These are phyloP conservation scores for Pimephales promelas DNA, from an alignment of 2,113 vertebrate genomes.

Conservation along the genomic window DNA sequence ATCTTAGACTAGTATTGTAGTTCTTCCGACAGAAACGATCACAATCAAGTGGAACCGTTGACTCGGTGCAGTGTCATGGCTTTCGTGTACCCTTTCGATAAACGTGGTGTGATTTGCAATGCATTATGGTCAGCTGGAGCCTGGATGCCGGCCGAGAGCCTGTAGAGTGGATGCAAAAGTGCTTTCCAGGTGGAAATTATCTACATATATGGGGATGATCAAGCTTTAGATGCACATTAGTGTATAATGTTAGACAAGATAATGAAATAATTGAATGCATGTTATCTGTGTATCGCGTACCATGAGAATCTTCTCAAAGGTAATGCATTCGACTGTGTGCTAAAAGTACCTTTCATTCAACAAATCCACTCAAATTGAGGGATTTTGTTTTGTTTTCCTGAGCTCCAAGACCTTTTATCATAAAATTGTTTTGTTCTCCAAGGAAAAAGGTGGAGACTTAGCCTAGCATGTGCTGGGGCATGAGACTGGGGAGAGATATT, in stretches of 20 bases:
- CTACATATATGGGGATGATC: not conserved
- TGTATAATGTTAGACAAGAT: not conserved
- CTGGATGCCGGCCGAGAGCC: not conserved
- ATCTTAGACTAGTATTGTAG: not conserved
- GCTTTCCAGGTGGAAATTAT: not conserved
- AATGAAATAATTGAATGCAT: not conserved
- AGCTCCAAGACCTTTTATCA: constrained; percentile 27
- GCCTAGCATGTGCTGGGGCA: constrained; percentile 42
- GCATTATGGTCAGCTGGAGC: not conserved
- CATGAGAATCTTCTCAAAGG: not conserved
- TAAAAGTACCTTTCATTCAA: not conserved
- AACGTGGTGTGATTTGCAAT: not conserved
- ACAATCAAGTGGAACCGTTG: not conserved
- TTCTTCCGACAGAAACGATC: not conserved
- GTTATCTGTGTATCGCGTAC: not conserved
- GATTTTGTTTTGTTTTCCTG: not conserved
- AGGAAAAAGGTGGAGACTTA: not conserved
- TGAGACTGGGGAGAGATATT: constrained; percentile 67
- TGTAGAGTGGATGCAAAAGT: constrained; percentile 10
- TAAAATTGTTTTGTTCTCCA: constrained; percentile 60
- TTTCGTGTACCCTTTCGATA: not conserved
- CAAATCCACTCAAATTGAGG: not conserved
- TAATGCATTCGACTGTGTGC: not conserved
- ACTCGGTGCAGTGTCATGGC: not conserved
- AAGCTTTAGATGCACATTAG: constrained; percentile 22